These are phyloP conservation scores for Hydrochoerus hydrochaeris DNA, from an alignment of 2,113 vertebrate genomes.

Conservation along the genomic window DNA sequence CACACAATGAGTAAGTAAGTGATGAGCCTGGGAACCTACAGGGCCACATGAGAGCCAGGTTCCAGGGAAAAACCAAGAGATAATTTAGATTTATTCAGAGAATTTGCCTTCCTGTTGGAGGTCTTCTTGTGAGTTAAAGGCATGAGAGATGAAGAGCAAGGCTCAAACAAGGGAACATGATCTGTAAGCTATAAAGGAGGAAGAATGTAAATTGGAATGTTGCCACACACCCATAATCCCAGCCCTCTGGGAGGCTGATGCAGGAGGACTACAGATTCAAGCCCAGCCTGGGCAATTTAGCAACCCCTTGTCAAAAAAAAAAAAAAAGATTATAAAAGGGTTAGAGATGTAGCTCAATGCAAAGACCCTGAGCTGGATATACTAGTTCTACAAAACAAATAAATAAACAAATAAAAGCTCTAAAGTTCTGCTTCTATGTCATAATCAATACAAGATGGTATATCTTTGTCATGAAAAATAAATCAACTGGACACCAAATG, in stretches of 20 bases:
- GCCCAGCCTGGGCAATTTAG: background rate
- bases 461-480: conserved; percentile 1
- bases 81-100: background rate
- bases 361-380: background rate
- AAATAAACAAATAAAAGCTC: background rate
- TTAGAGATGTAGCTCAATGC: background rate
- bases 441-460: background rate
- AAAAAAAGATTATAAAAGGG: background rate
- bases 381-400: background rate
- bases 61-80: background rate
- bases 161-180: background rate
- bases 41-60: background rate
- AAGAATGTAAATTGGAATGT: background rate
- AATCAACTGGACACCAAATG: background rate
- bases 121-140: background rate
- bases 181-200: background rate
- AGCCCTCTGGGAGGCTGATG: background rate
- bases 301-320: background rate
- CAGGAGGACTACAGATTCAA: background rate
- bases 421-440: background rate
- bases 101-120: background rate
- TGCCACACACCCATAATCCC: background rate
- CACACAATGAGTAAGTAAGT: background rate
- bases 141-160: background rate
- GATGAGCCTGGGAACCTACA: background rate